These are phyloP conservation scores for Andrena flavipes DNA, from an alignment of 2,888 invertebrate genomes.

Conservation along the genomic window DNA sequence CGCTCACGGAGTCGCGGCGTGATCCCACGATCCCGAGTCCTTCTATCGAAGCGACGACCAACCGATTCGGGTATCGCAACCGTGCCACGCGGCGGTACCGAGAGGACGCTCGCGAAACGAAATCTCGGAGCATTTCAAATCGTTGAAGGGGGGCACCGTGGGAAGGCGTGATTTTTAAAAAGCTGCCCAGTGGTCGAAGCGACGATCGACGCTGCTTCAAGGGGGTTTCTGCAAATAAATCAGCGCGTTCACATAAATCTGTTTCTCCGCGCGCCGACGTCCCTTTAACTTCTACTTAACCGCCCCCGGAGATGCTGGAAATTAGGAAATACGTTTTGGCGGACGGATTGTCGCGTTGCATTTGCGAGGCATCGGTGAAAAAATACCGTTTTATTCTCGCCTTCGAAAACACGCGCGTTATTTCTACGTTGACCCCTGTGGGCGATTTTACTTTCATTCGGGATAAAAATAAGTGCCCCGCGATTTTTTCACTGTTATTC, in stretches of 20 bases:
- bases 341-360: too few species aligned
- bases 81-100: slow-evolving; percentile 2
- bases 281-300: neutral
- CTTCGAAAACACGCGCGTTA: slow-evolving; percentile 7
- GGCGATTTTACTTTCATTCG: slow-evolving; percentile 9
- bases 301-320: neutral
- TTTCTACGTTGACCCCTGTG: slow-evolving; percentile 11
- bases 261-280: neutral
- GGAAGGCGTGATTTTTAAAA: slow-evolving; percentile 13
- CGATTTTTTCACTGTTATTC: neutral
- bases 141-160: neutral
- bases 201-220: slow-evolving; percentile 8
- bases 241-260: slow-evolving; percentile 33
- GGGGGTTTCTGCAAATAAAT: slow-evolving; percentile 54
- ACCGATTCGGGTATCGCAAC: neutral
- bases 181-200: neutral
- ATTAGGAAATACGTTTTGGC: slow-evolving; percentile 17
- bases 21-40: neutral
- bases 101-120: neutral
- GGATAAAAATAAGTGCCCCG: slow-evolving; percentile 31
- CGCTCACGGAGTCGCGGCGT: neutral
- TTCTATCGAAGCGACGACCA: neutral
- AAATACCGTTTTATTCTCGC: slow-evolving; percentile 4
- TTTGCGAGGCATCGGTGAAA: neutral
- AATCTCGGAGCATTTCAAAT: slow-evolving; percentile 25